Evolutionary conservation across 2,797 vertebrate genomes (phyloP).

Genomic region (Schizothorax lantsangensis): DNA sequence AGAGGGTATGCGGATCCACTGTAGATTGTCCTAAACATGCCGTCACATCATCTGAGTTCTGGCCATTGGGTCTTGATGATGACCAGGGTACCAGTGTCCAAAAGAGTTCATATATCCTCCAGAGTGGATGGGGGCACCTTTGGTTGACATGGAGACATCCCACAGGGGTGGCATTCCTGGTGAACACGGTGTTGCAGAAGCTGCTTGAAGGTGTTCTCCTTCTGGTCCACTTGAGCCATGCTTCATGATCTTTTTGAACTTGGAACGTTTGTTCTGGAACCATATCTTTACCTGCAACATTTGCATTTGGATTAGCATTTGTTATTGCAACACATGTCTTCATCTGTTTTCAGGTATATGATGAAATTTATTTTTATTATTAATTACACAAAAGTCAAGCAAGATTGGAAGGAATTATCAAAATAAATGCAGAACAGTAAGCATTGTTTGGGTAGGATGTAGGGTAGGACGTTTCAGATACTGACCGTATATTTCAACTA

Average conservation of each 20-base stretch:
- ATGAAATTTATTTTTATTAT: neutral
- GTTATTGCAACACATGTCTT: neutral
- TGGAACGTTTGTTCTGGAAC: slow-evolving; percentile 97
- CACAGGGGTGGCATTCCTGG: slow-evolving; percentile 80
- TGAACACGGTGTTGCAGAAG: slow-evolving; percentile 78
- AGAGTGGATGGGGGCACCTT: slow-evolving; percentile 79
- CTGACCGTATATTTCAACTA: neutral
- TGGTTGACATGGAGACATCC: slow-evolving; percentile 84
- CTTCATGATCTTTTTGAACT: slow-evolving; percentile 96
- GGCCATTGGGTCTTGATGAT: slow-evolving; percentile 82
- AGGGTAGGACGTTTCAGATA: neutral
- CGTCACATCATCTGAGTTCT: slow-evolving; percentile 87
- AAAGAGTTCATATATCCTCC: slow-evolving; percentile 87
- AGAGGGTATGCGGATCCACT: neutral
- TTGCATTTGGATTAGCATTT: neutral
- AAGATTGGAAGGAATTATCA: neutral
- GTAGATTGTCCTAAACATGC: slow-evolving; percentile 30
- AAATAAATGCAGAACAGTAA: neutral
- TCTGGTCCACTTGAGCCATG: slow-evolving; percentile 83
- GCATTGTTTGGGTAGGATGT: neutral
- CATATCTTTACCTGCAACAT: slow-evolving; percentile 91
- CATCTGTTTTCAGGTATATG: neutral
- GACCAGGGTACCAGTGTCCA: slow-evolving; percentile 87
- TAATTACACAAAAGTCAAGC: neutral
- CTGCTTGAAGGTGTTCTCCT: slow-evolving; percentile 77